Conservation (phyloP, 1,140 invertebrate species). For the Brachionus sp. region DNA sequence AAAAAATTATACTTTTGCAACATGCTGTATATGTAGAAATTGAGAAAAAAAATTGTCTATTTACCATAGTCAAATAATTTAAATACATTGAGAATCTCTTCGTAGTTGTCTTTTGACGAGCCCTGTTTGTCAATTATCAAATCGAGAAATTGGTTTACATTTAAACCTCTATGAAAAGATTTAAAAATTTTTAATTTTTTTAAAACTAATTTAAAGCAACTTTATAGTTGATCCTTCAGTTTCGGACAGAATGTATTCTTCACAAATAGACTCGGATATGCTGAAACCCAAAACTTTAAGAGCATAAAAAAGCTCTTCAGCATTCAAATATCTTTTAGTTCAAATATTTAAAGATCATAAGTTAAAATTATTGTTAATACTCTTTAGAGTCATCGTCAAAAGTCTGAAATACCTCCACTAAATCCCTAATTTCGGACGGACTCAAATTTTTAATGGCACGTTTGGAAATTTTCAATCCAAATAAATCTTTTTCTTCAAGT, state of each 20-base stretch:
- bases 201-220: not conserved
- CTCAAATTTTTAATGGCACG: slow-evolving; percentile 39
- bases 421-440: slow-evolving; percentile 32
- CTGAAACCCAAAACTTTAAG: slow-evolving; percentile 35
- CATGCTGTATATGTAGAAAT: not conserved
- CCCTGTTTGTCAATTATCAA: slow-evolving; percentile 57
- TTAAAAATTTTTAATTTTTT: not conserved
- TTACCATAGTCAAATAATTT: slow-evolving; percentile 57
- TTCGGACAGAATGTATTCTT: slow-evolving; percentile 34
- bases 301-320: not conserved
- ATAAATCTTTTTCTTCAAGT: slow-evolving; percentile 39
- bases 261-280: slow-evolving; percentile 9
- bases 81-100: slow-evolving; percentile 58
- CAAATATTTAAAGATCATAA: not conserved
- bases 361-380: not conserved
- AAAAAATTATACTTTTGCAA: too few relatives aligned
- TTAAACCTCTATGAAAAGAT: slow-evolving; percentile 49
- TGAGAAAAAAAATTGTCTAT: not conserved
- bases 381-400: not conserved
- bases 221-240: slow-evolving; percentile 5
- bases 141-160: slow-evolving; percentile 57
- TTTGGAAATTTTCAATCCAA: slow-evolving; percentile 32
- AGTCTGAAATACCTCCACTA: slow-evolving; percentile 26
- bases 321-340: not conserved
- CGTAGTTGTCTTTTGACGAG: slow-evolving; percentile 54